Base-by-base conservation (phyloP, 2,113 vertebrate species). In the Oncorhynchus nerka region DNA sequence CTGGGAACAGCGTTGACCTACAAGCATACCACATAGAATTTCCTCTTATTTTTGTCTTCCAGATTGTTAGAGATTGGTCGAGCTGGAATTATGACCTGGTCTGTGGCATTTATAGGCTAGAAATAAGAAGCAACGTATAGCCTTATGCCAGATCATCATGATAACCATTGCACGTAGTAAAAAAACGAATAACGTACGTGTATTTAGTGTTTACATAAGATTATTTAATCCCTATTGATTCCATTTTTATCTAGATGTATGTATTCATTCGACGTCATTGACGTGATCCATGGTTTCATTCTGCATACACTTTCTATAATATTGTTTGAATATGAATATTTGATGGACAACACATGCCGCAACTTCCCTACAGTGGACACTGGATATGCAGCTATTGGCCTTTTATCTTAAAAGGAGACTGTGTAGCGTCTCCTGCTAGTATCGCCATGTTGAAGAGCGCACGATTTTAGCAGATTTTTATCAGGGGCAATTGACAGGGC, bases 221-320 rank as follows among this genome's bases (percentile, higher is more conserved):
- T 15, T 20, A 57, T 57, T 57, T 15, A 20, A 4, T 57, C 55
- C 55, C 55, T 1, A 11, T 11, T 4, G 15, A 62, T 62, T 62
- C 7, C 15, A 4, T 19, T 55, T 1, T 2, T 19, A 16, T 55
- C 49, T 55, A 15, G 49, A 55, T 55, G 0, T 55, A 55, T 55
- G 3, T 1, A 68, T 68, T 8, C 30, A 68, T 34, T 34, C 32
- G 32, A 34, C 19, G 15, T 68, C 8, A n/a, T 68, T 22, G 2
- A 8, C 5, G 59, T n/a, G n/a, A 93, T 92, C 91, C 93, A 82
- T 92, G 91, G 91, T 92, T 91, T 86, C 78, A 12, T 78, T 77
- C 84, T 9, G 15, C 19, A n/a, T 24, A 4, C 4, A 22, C 55
- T 24, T 68, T 59, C 70, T 30, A 6, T 30, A 30, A 57, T 59